A percentile compares a stretch with the other conserved stretches of the same genome.
phyloP scores from a whole-genome alignment of 2,113 vertebrate genomes.

The Proteles cristata region DNA sequence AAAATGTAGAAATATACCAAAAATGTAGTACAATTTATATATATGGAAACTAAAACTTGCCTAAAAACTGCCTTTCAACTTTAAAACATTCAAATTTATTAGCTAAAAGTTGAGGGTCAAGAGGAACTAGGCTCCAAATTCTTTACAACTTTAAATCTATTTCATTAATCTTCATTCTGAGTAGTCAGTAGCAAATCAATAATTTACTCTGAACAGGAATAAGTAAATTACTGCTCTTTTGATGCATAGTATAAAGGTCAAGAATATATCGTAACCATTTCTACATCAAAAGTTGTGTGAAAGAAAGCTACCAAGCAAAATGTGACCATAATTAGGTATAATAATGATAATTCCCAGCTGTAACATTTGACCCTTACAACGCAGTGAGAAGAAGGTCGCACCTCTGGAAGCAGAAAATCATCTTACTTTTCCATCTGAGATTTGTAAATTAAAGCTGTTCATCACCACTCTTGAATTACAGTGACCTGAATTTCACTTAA shows the following conservation, averaged over 20 bases:
- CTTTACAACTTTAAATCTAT: not conserved
- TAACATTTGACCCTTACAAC: not conserved
- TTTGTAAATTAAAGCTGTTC: not conserved
- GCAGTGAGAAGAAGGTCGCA: not conserved
- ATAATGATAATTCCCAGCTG: not conserved
- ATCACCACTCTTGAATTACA: constrained; percentile 18
- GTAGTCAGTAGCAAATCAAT: not conserved
- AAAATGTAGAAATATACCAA: not conserved
- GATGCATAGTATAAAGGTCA: constrained; percentile 24
- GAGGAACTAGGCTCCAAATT: not conserved
- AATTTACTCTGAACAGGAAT: constrained; percentile 45
- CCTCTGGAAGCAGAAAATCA: not conserved
- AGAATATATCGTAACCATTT: not conserved
- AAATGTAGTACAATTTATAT: not conserved
- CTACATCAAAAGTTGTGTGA: not conserved
- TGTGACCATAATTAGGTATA: constrained; percentile 8
- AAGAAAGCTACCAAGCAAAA: not conserved
- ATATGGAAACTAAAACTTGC: not conserved
- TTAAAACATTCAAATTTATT: not conserved
- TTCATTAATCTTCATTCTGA: constrained; percentile 29
- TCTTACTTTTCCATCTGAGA: not conserved
- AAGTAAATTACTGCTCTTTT: constrained; percentile 35
- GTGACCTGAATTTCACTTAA: constrained; percentile 31
- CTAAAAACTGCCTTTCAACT: not conserved
- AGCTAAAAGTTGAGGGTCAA: not conserved